These are phyloP conservation scores for Polymixis lichenea DNA, from an alignment of 2,888 invertebrate genomes.

Conservation along the genomic window DNA sequence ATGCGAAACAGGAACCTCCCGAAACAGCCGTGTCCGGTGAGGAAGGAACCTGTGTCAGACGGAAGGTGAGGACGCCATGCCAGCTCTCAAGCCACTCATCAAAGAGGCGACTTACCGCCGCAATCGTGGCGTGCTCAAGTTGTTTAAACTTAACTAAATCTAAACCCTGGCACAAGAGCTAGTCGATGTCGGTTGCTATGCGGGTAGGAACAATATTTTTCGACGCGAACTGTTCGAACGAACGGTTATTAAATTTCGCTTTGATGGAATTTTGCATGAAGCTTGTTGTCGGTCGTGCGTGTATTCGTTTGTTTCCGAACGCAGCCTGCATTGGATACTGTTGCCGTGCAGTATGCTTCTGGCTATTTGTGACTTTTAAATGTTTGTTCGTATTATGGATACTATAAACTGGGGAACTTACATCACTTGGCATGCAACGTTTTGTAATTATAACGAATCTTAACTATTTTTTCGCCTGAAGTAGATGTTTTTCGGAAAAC, in stretches of 20 bases:
- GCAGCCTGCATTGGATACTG: not conserved
- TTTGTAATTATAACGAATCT: not conserved
- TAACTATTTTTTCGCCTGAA: not conserved
- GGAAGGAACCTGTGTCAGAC: too few relatives aligned
- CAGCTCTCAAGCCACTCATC: too few relatives aligned
- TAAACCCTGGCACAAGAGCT: not conserved
- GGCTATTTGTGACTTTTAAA: not conserved
- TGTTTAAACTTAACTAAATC: not conserved
- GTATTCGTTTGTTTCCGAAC: not conserved
- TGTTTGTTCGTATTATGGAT: too few relatives aligned
- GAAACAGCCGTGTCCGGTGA: too few relatives aligned
- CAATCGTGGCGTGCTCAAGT: too few relatives aligned
- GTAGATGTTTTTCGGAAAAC: not conserved
- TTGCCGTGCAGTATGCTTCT: not conserved
- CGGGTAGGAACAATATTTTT: not conserved
- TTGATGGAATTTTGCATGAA: constrained; percentile 8
- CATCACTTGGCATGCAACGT: too few relatives aligned
- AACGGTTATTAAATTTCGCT: constrained; percentile 11
- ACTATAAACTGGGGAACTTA: not conserved
- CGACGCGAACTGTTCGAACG: not conserved
- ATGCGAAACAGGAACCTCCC: too few relatives aligned
- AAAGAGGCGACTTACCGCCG: too few relatives aligned
- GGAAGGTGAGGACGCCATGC: too few relatives aligned
- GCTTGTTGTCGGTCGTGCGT: not conserved
- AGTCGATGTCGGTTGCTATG: not conserved